A percentile compares a stretch with the other conserved stretches of the same genome.
Conservation (phyloP, 1,140 invertebrate genomes). For the Eueides isabella region DNA sequence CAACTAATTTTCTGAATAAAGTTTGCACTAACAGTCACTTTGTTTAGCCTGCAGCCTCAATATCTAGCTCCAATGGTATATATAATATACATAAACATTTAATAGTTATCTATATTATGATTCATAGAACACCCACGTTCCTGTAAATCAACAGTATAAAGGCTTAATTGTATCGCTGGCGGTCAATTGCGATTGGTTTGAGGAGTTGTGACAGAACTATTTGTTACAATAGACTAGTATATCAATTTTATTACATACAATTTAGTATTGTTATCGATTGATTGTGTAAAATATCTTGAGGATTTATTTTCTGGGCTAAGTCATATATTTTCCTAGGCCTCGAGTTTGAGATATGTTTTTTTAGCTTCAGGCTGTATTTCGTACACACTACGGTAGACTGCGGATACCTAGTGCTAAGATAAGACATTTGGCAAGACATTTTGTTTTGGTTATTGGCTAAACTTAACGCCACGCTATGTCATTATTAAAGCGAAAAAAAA, state of each 20-base stretch:
- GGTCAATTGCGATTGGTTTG: neutral
- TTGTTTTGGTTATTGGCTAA: too few species aligned
- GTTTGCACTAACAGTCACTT: too few species aligned
- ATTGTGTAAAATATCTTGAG: neutral
- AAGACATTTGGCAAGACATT: too few species aligned
- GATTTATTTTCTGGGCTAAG: neutral
- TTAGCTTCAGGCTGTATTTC: neutral
- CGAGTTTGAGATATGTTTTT: neutral
- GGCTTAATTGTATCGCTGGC: slow-evolving; percentile 3
- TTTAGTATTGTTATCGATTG: neutral
- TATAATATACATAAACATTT: neutral
- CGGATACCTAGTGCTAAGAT: neutral
- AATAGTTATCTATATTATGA: neutral
- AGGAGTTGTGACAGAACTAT: neutral
- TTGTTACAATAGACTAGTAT: neutral
- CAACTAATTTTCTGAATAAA: too few species aligned
- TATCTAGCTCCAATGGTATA: too few species aligned
- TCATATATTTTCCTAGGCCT: too few species aligned
- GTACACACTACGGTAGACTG: neutral
- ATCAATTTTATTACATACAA: neutral
- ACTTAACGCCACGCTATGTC: too few species aligned
- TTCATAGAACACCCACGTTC: neutral
- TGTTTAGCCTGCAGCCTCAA: too few species aligned
- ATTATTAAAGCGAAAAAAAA: too few species aligned
- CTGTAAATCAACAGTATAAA: neutral